A percentile compares a stretch with the other conserved stretches of the same genome.
Evolutionary conservation across 2,797 vertebrate species (phyloP).

Genomic region (Spinibarbus caldwelli): DNA sequence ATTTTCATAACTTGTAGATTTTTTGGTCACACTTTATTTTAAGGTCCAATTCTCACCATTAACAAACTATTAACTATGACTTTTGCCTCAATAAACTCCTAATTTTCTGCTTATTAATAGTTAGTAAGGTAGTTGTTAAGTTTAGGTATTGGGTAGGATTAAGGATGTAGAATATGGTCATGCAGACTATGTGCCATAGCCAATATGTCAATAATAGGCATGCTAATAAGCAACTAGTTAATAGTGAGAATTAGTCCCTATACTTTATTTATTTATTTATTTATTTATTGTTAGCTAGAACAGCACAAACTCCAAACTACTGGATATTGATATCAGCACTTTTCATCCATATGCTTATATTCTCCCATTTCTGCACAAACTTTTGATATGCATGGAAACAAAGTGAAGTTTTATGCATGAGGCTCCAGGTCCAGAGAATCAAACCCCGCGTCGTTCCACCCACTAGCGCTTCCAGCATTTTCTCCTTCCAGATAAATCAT

Average conservation of each 20-base stretch:
- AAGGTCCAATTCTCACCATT: too few relatives aligned
- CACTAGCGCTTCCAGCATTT: conserved; percentile 15
- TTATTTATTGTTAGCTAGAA: not conserved
- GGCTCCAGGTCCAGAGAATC: conserved; percentile 4
- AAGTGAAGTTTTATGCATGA: conserved; percentile 18
- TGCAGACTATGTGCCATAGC: not conserved
- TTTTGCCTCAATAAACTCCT: too few relatives aligned
- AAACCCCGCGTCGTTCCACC: not conserved
- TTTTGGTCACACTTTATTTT: too few relatives aligned
- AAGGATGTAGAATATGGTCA: too few relatives aligned
- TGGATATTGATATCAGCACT: not conserved
- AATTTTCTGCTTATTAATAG: too few relatives aligned
- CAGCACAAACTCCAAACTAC: not conserved
- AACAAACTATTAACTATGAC: too few relatives aligned
- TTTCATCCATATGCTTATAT: not conserved
- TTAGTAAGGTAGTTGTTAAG: too few relatives aligned
- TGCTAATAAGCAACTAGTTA: not conserved
- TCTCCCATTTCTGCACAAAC: not conserved
- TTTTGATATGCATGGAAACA: not conserved
- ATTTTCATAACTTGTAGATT: too few relatives aligned
- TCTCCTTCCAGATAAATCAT: conserved; percentile 28
- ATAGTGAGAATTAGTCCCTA: not conserved
- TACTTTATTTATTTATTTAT: too few relatives aligned
- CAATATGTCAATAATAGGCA: not conserved
- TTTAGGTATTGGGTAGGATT: too few relatives aligned